Percentiles rank a stretch among this genome's conserved stretches.
Evolutionary conservation across 1,140 invertebrate genomes (phyloP).

Genomic region (Neoseiulus cucumeris): DNA sequence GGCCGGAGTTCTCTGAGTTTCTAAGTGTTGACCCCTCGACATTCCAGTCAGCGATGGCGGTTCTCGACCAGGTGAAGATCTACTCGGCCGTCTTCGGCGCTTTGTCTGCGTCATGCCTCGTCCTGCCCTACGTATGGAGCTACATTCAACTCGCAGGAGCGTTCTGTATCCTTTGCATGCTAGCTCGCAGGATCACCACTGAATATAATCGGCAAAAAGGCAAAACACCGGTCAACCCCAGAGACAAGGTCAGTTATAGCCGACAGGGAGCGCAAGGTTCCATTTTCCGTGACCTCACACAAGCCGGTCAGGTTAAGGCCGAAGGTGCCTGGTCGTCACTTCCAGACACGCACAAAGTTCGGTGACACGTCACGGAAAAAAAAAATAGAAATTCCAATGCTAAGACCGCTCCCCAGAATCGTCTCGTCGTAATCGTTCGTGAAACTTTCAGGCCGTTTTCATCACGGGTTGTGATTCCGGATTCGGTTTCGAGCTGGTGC

Average conservation of each 20-base stretch:
- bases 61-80: not conserved
- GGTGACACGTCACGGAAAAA: no score
- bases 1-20: no score
- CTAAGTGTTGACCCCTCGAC: no score
- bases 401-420: no score
- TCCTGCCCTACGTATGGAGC: not conserved
- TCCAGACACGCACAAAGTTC: no score
- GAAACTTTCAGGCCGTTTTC: conserved; percentile 15
- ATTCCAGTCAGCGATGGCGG: not conserved
- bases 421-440: no score
- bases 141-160: not conserved
- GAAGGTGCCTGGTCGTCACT: no score
- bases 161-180: not conserved
- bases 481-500: conserved; percentile 30
- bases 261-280: no score
- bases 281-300: no score
- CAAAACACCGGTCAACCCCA: not conserved
- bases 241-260: not conserved
- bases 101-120: not conserved
- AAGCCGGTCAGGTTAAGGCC: no score
- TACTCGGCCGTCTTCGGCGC: not conserved
- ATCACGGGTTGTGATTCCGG: conserved; percentile 32
- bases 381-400: no score
- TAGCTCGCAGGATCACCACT: not conserved
- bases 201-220: conserved; percentile 7